phyloP scores from a whole-genome alignment of 2,113 vertebrate genomes.

The Aspidoscelis tigris region DNA sequence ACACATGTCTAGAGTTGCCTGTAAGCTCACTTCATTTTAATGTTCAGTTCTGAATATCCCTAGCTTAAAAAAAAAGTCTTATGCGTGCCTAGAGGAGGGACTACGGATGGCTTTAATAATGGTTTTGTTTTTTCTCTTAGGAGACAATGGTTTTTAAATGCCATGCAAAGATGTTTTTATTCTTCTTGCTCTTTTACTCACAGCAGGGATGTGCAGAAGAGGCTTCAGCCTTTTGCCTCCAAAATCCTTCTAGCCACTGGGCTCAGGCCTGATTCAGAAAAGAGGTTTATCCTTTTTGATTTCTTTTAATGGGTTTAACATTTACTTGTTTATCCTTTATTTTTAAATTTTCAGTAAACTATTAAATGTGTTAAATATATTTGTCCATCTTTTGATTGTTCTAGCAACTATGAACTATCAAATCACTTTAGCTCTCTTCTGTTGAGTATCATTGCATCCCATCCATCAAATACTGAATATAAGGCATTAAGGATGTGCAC shows the following conservation, averaged over 20 bases:
- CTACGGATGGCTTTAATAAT: no score
- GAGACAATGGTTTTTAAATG: no score
- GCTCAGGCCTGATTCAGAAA: neutral
- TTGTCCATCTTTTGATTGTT: neutral
- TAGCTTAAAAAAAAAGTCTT: no score
- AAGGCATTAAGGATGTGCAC: neutral
- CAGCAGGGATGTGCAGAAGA: no score
- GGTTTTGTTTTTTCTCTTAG: no score
- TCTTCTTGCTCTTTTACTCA: no score
- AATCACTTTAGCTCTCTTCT: neutral
- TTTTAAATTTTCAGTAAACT: neutral
- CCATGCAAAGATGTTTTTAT: no score
- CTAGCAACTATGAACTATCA: neutral
- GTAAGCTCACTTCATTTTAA: no score
- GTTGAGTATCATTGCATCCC: neutral
- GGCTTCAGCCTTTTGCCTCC: neutral
- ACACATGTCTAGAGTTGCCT: no score
- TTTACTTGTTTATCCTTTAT: neutral
- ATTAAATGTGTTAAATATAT: neutral
- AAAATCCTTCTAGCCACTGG: neutral
- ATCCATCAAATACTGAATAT: neutral
- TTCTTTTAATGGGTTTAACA: neutral
- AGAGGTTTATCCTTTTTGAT: neutral
- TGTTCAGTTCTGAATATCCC: no score
- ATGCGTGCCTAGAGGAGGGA: no score